These are phyloP conservation scores for Crioceris asparagi DNA, from an alignment of 2,888 invertebrate species.

Conservation along the genomic window DNA sequence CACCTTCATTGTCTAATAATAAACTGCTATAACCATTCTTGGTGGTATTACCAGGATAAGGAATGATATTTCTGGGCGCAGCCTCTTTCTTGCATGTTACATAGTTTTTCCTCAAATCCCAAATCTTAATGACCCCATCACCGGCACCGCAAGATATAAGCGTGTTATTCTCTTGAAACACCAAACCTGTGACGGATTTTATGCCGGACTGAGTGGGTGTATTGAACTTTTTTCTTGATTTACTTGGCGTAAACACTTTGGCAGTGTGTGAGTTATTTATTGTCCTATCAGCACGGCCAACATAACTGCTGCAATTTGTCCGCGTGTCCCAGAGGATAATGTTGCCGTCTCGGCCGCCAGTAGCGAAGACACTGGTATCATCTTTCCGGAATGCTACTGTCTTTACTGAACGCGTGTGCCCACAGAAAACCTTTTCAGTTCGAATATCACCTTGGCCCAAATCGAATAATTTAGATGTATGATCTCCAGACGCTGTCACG, in stretches of 20 bases:
- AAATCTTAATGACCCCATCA: constrained; percentile 72
- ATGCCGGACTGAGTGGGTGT: constrained; percentile 40
- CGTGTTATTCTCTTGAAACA: constrained; percentile 69
- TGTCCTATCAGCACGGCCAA: constrained; percentile 56
- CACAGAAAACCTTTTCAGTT: constrained; percentile 52
- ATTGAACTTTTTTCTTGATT: constrained; percentile 18
- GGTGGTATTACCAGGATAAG: constrained; percentile 61
- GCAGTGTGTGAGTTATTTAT: constrained; percentile 55
- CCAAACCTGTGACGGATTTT: constrained; percentile 71
- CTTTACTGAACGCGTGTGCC: constrained; percentile 74
- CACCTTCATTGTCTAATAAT: constrained; percentile 56
- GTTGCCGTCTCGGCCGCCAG: constrained; percentile 75
- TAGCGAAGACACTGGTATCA: constrained; percentile 69
- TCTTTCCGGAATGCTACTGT: constrained; percentile 63
- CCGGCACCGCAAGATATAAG: constrained; percentile 79
- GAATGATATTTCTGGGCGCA: constrained; percentile 58
- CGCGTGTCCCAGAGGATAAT: constrained; percentile 79
- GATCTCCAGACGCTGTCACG: constrained; percentile 79
- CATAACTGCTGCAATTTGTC: constrained; percentile 36
- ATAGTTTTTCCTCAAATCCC: constrained; percentile 73
- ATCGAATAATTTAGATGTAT: constrained; percentile 73
- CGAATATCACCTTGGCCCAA: constrained; percentile 39
- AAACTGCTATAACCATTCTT: constrained; percentile 69
- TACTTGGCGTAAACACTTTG: constrained; percentile 38
- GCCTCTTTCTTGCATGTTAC: constrained; percentile 56